Evolutionary conservation across 2,113 vertebrate genomes (phyloP).

Genomic region (Terrapene triunguis): DNA sequence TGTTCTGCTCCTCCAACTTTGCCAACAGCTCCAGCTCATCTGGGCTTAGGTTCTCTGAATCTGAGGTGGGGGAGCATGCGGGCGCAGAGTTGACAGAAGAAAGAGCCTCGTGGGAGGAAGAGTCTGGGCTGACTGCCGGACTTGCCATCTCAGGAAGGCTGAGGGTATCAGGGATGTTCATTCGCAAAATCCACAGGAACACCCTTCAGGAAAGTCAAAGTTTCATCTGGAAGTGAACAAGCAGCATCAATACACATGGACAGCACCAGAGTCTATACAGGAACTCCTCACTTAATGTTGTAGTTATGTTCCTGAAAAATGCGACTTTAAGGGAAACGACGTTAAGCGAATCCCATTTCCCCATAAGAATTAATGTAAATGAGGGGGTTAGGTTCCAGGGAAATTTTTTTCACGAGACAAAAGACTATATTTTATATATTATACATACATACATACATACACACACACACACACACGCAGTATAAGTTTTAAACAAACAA

Average conservation of each 20-base stretch:
- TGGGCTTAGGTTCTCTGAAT: conserved; percentile 94
- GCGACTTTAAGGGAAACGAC: no score
- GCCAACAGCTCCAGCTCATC: conserved; percentile 95
- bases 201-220: conserved; percentile 19
- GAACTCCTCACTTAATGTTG: no score
- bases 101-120: conserved; percentile 90
- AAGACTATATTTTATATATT: no score
- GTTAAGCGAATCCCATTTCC: no score
- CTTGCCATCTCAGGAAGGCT: conserved; percentile 85
- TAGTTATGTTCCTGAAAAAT: no score
- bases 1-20: conserved; percentile 97
- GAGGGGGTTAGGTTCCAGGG: no score
- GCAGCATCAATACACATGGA: not conserved
- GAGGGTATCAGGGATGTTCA: conserved; percentile 69
- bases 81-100: conserved; percentile 85
- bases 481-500: no score
- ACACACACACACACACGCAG: no score
- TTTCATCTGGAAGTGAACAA: conserved; percentile 39
- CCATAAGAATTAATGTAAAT: no score
- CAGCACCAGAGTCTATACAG: not conserved
- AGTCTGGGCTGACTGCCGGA: conserved; percentile 92
- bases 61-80: conserved; percentile 85
- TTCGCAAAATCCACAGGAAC: conserved; percentile 49
- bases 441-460: no score
- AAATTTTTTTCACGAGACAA: no score